Base-by-base conservation (phyloP, 2,113 vertebrate genomes). In the Eulacestoma nigropectus region DNA sequence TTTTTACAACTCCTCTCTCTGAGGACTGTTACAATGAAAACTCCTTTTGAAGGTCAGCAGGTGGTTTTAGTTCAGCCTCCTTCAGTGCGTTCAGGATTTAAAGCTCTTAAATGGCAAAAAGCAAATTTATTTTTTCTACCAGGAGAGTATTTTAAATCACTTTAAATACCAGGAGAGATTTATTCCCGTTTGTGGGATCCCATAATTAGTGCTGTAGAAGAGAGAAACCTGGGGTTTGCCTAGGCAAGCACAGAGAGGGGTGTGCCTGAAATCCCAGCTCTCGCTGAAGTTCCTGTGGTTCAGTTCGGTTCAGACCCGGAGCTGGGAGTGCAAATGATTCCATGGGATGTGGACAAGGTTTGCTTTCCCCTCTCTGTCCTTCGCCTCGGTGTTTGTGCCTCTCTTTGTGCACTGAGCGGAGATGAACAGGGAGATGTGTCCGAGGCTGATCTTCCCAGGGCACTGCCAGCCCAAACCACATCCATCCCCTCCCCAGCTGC, bases 41-140 rank as follows among this genome's bases (percentile, higher is more conserved):
- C 75, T 63, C 32, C 68, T 89, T 93, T 49, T 88, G 96, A 95
- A 96, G 77, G 92, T 77, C 89, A 89, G 84, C 30, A 76, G 62
- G 63, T 94, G 91, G 74, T 64, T 87, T 91, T 32, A 84, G 70
- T 69, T 94, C 75, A 20, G 60, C 69, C 92, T 88, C 42, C 69
- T 56, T 90, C 72, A 15, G 59, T 15, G 42, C 3, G 6, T 33
- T 55, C 55, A 42, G 82, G 94, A 96, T 87, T 91, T 95, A 90
- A 78, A 90, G 56, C 76, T 87, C 68, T 74, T 90, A 86, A 80
- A 94, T 91, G 92, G 78, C n/a, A 92, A 89, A 84, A 89, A 33
- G 9, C 17, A 84, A 41, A 52, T 82, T 56, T 79, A 15, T 35
- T 41, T 90, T 87, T 84, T 73, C 82, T 67, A 26, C 30, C 15